Evolutionary conservation across 1,140 invertebrate genomes (phyloP).

Genomic region (Nomia melanderi): DNA sequence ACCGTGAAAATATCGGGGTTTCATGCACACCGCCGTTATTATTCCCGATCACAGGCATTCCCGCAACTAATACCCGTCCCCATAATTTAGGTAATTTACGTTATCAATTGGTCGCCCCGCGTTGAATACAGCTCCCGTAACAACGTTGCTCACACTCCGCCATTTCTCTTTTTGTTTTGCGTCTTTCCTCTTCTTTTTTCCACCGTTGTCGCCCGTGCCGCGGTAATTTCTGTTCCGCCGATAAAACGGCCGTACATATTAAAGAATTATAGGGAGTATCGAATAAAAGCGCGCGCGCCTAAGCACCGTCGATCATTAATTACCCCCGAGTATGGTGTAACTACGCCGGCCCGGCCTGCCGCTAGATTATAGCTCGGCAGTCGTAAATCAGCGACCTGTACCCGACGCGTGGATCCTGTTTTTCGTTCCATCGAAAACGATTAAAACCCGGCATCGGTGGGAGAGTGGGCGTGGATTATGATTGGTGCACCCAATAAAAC

Average conservation of each 20-base stretch:
- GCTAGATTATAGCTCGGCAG: constrained; percentile 51
- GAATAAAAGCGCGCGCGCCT: constrained; percentile 59
- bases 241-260: constrained; percentile 58
- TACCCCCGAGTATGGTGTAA: constrained; percentile 45
- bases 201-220: neutral
- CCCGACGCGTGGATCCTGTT: constrained; percentile 39
- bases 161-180: too few relatives aligned
- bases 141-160: constrained; percentile 28
- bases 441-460: constrained; percentile 45
- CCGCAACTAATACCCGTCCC: constrained; percentile 17
- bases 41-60: constrained; percentile 24
- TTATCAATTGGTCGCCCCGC: constrained; percentile 35
- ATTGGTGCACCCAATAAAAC: constrained; percentile 65
- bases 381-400: constrained; percentile 30
- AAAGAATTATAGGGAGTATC: constrained; percentile 65
- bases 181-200: too few relatives aligned
- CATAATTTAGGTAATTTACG: constrained; percentile 44
- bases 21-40: constrained; percentile 12
- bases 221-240: constrained; percentile 47
- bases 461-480: constrained; percentile 32
- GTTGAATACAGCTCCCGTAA: neutral
- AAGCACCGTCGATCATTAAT: constrained; percentile 65
- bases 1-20: constrained; percentile 10
- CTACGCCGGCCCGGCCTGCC: constrained; percentile 30
- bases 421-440: constrained; percentile 62